phyloP scores from a whole-genome alignment of 2,113 vertebrate species.

The Silurus glanis region DNA sequence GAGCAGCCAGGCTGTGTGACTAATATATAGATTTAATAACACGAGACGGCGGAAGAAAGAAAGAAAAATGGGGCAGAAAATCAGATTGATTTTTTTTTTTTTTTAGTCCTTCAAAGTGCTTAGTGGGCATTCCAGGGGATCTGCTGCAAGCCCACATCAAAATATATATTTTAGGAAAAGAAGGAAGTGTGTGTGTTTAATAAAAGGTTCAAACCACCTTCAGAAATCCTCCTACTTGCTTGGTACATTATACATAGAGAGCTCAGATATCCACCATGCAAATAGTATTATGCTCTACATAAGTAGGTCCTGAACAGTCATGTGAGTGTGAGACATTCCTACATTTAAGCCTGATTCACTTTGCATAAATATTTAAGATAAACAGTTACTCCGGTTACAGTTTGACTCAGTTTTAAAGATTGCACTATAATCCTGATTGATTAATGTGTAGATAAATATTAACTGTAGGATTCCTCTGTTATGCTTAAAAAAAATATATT shows the following conservation, averaged over 20 bases:
- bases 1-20: slow-evolving; percentile 59
- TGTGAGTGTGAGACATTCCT: neutral
- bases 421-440: slow-evolving; percentile 4
- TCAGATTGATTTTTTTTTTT: neutral
- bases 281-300: slow-evolving; percentile 68
- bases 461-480: neutral
- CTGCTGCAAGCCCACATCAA: slow-evolving; percentile 62
- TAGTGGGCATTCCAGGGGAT: slow-evolving; percentile 64
- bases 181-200: slow-evolving; percentile 55
- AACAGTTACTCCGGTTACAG: neutral
- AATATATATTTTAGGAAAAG: slow-evolving; percentile 29
- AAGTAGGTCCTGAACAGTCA: slow-evolving; percentile 59
- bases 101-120: slow-evolving; percentile 60
- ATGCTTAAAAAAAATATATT: too few species aligned
- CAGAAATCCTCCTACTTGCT: slow-evolving; percentile 69
- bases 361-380: neutral
- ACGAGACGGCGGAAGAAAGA: slow-evolving; percentile 33
- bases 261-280: slow-evolving; percentile 62
- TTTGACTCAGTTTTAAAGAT: neutral
- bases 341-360: neutral
- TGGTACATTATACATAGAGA: slow-evolving; percentile 69
- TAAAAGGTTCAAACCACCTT: slow-evolving; percentile 65
- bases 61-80: slow-evolving; percentile 3
- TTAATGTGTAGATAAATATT: neutral
- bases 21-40: slow-evolving; percentile 76